Conservation (phyloP, 92 coral and sea anemone species). For the Pocillopora meandrina region DNA sequence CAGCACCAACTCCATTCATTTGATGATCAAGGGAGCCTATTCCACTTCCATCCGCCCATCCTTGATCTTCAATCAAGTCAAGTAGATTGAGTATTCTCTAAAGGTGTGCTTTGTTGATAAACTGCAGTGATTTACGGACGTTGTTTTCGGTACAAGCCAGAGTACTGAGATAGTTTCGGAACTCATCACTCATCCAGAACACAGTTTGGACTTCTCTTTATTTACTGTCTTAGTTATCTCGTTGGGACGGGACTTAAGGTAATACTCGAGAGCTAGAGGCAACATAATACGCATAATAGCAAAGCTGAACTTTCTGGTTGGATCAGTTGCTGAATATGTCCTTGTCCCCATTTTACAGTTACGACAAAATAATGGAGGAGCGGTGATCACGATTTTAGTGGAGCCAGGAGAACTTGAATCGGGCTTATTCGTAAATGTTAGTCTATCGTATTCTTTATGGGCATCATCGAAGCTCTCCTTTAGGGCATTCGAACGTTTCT, state of each 20-base stretch:
- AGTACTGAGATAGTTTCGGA: neutral
- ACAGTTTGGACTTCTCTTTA: neutral
- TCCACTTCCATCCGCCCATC: slow-evolving; percentile 50
- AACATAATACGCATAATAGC: slow-evolving; percentile 11
- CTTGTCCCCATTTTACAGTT: too few species aligned
- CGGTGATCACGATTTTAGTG: neutral
- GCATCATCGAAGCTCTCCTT: slow-evolving; percentile 26
- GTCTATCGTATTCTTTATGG: slow-evolving; percentile 10
- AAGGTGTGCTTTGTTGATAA: neutral
- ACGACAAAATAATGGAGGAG: neutral
- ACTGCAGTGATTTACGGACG: neutral
- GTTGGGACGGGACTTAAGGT: neutral
- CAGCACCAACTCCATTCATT: slow-evolving; percentile 50
- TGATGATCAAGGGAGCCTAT: slow-evolving; percentile 48
- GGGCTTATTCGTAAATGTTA: neutral
- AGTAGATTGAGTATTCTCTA: slow-evolving; percentile 24
- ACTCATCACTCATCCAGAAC: neutral
- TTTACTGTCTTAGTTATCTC: neutral
- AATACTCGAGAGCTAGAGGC: neutral
- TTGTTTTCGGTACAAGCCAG: neutral
- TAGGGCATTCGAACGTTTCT: slow-evolving; percentile 14
- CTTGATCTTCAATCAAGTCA: neutral
- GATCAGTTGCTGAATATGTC: neutral
- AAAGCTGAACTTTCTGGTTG: slow-evolving; percentile 43
- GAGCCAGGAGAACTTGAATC: neutral